These are phyloP conservation scores for Brenthis hecate DNA, from an alignment of 2,888 invertebrate species.

Conservation along the genomic window DNA sequence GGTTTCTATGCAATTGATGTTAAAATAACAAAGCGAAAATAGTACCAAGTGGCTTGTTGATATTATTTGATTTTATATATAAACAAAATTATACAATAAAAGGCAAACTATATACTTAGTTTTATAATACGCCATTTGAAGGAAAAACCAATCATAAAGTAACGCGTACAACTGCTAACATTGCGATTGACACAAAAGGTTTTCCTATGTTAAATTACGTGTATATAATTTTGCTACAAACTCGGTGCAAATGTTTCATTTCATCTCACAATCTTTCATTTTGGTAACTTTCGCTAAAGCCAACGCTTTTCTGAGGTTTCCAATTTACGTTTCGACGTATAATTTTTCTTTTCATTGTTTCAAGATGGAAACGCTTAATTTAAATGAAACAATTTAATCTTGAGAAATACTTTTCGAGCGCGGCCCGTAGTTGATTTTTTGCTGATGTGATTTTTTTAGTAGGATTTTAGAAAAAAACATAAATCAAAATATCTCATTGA, in stretches of 20 bases:
- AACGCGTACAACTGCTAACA: too few relatives aligned
- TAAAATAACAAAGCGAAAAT: too few relatives aligned
- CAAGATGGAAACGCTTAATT: constrained; percentile 46
- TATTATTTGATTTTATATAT: too few relatives aligned
- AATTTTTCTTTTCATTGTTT: constrained; percentile 49
- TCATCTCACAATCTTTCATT: constrained; percentile 49
- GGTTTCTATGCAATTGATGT: too few relatives aligned
- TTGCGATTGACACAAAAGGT: constrained; percentile 5
- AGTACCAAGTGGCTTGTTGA: too few relatives aligned
- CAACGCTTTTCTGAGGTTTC: constrained; percentile 48
- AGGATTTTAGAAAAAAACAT: too few relatives aligned
- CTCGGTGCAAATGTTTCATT: constrained; percentile 26
- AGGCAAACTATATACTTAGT: too few relatives aligned
- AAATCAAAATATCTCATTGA: too few relatives aligned
- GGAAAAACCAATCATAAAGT: background rate
- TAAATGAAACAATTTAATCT: constrained; percentile 43
- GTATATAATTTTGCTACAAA: constrained; percentile 19
- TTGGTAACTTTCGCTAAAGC: constrained; percentile 46
- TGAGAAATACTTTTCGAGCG: constrained; percentile 27
- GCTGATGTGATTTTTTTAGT: constrained; percentile 9
- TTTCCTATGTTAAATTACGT: constrained; percentile 7
- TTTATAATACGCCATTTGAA: background rate
- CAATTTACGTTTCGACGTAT: constrained; percentile 53
- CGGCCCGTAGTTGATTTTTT: constrained; percentile 19
- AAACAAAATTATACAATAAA: too few relatives aligned